These are phyloP conservation scores for Trinectes maculatus DNA, from an alignment of 2,113 vertebrate species.

Conservation along the genomic window DNA sequence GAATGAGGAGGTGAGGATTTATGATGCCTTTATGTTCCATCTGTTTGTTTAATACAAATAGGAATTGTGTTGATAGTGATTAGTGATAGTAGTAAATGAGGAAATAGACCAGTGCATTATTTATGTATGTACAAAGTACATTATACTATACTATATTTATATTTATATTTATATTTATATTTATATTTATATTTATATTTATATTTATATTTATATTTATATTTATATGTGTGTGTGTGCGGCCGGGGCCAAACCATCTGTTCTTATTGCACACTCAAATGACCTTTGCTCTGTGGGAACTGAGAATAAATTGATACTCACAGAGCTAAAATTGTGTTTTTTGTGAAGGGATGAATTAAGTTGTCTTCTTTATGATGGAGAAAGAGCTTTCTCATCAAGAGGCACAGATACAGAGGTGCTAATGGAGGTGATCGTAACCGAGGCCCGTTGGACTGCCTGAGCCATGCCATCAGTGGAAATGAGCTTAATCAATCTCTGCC, in stretches of 20 bases:
- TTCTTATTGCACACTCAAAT: slow-evolving; percentile 58
- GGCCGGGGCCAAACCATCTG: too few relatives aligned
- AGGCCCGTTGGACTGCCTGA: slow-evolving; percentile 30
- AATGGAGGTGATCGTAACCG: slow-evolving; percentile 47
- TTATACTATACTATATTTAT: too few relatives aligned
- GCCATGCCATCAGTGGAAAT: slow-evolving; percentile 47
- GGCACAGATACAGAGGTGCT: slow-evolving; percentile 29
- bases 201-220: too few relatives aligned
- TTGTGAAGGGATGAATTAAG: slow-evolving; percentile 29
- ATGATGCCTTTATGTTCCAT: slow-evolving; percentile 30
- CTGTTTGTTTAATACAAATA: too few relatives aligned
- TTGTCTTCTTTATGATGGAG: slow-evolving; percentile 31
- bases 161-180: too few relatives aligned
- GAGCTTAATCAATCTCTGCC: slow-evolving; percentile 55
- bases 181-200: too few relatives aligned
- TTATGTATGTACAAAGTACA: too few relatives aligned
- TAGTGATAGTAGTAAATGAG: too few relatives aligned
- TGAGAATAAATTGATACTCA: slow-evolving; percentile 47
- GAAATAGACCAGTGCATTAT: too few relatives aligned
- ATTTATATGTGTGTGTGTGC: too few relatives aligned
- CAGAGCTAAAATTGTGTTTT: slow-evolving; percentile 22
- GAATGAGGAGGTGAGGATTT: slow-evolving; percentile 92
- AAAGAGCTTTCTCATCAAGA: slow-evolving; percentile 31
- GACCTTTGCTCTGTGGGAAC: slow-evolving; percentile 46
- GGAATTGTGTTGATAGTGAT: too few relatives aligned